These are phyloP conservation scores for Machimus rusticus DNA, from an alignment of 2,888 invertebrate species.

Conservation along the genomic window DNA sequence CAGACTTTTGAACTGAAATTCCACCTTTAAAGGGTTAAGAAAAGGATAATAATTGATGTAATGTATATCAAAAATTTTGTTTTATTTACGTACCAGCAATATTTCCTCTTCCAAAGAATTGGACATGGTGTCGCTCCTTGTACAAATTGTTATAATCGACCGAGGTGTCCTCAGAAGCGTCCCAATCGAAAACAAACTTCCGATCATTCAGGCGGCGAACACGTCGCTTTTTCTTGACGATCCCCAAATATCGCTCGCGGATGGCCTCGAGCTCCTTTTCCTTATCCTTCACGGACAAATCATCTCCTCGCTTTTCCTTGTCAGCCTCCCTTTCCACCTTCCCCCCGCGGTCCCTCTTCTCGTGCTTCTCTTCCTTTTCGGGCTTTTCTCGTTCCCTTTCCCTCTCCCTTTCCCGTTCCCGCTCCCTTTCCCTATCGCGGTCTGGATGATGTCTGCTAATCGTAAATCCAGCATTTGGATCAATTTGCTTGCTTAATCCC, in stretches of 20 bases:
- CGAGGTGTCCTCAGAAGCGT: slow-evolving; percentile 97
- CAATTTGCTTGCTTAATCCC: not conserved
- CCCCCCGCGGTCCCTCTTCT: slow-evolving; percentile 51
- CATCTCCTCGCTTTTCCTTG: slow-evolving; percentile 61
- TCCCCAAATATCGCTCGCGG: slow-evolving; percentile 92
- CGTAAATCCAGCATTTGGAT: not conserved
- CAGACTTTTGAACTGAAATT: too few relatives aligned
- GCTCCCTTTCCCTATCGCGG: not conserved
- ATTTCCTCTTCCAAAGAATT: slow-evolving; percentile 97
- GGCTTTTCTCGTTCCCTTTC: not conserved
- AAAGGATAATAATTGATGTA: too few relatives aligned
- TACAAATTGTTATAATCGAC: slow-evolving; percentile 97
- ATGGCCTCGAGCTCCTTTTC: slow-evolving; percentile 95
- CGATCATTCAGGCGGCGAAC: slow-evolving; percentile 94
- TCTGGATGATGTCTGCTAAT: not conserved
- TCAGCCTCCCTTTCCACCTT: slow-evolving; percentile 61
- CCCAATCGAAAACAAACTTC: slow-evolving; percentile 99
- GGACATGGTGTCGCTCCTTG: slow-evolving; percentile 95
- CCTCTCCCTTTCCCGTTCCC: not conserved
- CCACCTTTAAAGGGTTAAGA: too few relatives aligned
- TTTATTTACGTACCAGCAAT: slow-evolving; percentile 68
- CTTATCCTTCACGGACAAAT: slow-evolving; percentile 75
- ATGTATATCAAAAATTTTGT: too few relatives aligned
- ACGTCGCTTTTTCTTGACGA: slow-evolving; percentile 90
- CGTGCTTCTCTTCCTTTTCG: slow-evolving; percentile 64